Evolutionary conservation across 2,888 invertebrate species (phyloP), one percentile per base, ranked within the genome.

Genomic region (Lycia hirtaria): DNA sequence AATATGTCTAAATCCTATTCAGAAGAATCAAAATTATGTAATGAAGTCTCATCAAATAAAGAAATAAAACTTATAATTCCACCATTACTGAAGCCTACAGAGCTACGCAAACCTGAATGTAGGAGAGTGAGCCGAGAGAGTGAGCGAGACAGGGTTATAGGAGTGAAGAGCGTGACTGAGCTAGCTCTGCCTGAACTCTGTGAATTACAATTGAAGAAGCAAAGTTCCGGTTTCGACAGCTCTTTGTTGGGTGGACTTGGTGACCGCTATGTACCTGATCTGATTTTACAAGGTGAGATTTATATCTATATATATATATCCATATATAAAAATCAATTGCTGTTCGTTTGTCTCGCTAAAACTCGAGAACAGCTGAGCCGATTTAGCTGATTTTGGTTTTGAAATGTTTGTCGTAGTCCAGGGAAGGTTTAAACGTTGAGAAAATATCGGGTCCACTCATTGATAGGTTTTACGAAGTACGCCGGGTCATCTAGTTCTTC

Each of bases 251-350:
- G 95, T 20, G 94, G 93, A 40, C 84, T 94, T 44, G 93, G 93
- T 54, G 94, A 95, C 74, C 94, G 94, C 72, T 96, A 95, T 80
- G 93, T 95, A 78, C 93, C 96, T 72, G 95, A 95, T 89, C 94
- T 96, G 93, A 94, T 96, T 62, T 90, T 96, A 72, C 97, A 97
- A 92, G 95, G 94, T 88, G 58, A 80, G 67, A 37, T 30, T 41
- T 20, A n/a, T 30, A 28, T 32, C 19, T 48, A 14, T 41, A 9
- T n/a, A 6, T 24, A n/a, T n/a, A n/a, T n/a, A n/a, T n/a, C n/a
- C n/a, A n/a, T n/a, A n/a, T n/a, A n/a, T n/a, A n/a, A n/a, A n/a
- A n/a, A n/a, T n/a, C n/a, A n/a, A n/a, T n/a, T n/a, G n/a, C n/a
- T n/a, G n/a, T n/a, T n/a, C n/a, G n/a, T n/a, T n/a, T n/a, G n/a